These are phyloP conservation scores for Hydriomena furcata DNA, from an alignment of 2,888 invertebrate genomes.

Conservation along the genomic window DNA sequence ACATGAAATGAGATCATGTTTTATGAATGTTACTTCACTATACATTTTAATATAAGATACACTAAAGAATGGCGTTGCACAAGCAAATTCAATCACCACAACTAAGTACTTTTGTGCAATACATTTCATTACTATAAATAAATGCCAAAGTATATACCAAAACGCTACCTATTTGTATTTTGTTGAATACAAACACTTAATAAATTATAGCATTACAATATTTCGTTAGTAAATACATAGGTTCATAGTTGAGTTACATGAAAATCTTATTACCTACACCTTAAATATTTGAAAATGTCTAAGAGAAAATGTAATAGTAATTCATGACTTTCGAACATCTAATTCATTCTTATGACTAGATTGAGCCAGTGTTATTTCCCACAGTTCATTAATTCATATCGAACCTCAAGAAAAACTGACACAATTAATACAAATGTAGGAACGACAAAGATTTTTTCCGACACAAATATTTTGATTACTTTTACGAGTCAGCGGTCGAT, in stretches of 20 bases:
- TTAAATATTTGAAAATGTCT: constrained; percentile 69
- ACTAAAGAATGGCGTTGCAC: constrained; percentile 49
- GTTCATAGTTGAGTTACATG: constrained; percentile 58
- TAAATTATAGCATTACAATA: constrained; percentile 60
- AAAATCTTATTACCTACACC: constrained; percentile 57
- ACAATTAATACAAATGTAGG: constrained; percentile 78
- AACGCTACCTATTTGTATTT: constrained; percentile 57
- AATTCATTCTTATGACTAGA: constrained; percentile 83
- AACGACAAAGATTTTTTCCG: constrained; percentile 66
- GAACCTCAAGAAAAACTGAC: constrained; percentile 74
- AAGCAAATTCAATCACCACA: constrained; percentile 54
- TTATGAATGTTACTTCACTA: constrained; percentile 60
- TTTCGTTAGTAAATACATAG: constrained; percentile 53
- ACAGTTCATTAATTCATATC: constrained; percentile 60
- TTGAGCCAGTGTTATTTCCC: constrained; percentile 77
- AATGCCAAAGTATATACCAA: constrained; percentile 67
- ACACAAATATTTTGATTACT: constrained; percentile 47
- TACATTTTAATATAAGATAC: constrained; percentile 59
- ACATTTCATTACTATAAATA: constrained; percentile 63
- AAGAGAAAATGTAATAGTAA: constrained; percentile 61
- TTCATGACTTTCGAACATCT: constrained; percentile 73
- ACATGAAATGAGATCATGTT: constrained; percentile 77
- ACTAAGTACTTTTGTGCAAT: constrained; percentile 82
- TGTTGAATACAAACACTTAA: constrained; percentile 54
- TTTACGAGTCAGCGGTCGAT: constrained; percentile 4